Base-by-base conservation (phyloP, 2,797 vertebrate species). In the Pogonophryne albipinna region DNA sequence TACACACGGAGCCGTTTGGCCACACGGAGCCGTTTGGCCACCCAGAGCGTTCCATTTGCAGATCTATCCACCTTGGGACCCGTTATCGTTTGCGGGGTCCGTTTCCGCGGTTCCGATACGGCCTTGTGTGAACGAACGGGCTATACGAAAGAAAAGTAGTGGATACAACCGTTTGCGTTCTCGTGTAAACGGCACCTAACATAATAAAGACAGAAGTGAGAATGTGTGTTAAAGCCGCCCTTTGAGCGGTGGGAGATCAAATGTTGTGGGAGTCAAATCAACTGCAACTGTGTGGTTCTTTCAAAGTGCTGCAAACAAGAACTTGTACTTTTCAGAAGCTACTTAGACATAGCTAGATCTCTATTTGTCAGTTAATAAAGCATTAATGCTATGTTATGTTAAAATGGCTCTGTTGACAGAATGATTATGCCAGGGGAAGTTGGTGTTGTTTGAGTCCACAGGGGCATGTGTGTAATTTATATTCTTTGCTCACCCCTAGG, bases 401-500 rank as follows among this genome's bases (percentile, higher is more conserved):
- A 63, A 66, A 77, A 66, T 4, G 63, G 1, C 49, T 74, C 56
- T 47, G 64, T 71, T 72, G 51, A 16, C 31, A 13, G 60, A 23
- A 66, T 73, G 51, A 47, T 74, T 82, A 68, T 41, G 46, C 67
- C 4, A 5, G 19, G 16, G 14, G 53, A 70, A 60, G 34, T 17
- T 68, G 61, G 27, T 60, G 83, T 56, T 80, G 23, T 73, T 73
- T 80, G 70, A 52, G 49, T 14, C 10, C 38, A 65, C 44, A 52
- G 66, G 9, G 49, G 60, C 42, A 20, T 80, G 84, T 73, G 62
- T 85, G 77, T 66, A 20, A 70, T 74, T 79, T 55, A 56, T 89
- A 91, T 92, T 89, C 91, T 89, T 85, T 87, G 87, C 80, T 85
- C 87, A 79, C 76, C 84, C 88, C 83, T 71, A 66, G 84, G 89